These are phyloP conservation scores for Gymnopithys bicolor DNA, from an alignment of 2,797 vertebrate genomes.

Conservation along the genomic window DNA sequence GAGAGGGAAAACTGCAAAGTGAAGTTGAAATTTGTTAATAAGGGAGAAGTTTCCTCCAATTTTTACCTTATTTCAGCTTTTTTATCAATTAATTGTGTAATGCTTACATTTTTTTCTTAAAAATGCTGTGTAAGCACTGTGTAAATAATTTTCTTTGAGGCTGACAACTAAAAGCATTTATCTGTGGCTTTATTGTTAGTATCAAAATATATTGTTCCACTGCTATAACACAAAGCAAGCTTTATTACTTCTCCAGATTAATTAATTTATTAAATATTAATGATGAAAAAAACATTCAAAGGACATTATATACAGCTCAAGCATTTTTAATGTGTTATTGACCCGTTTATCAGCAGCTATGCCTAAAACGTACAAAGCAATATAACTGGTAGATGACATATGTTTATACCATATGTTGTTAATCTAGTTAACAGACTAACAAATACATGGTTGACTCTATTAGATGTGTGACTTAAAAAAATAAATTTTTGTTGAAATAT, in stretches of 20 bases:
- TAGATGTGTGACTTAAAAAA: constrained; percentile 1
- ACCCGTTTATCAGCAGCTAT: constrained; percentile 35
- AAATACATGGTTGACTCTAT: constrained; percentile 43
- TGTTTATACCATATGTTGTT: constrained; percentile 24
- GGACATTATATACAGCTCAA: constrained; percentile 17
- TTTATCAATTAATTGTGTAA: constrained; percentile 12
- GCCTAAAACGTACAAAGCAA: background rate
- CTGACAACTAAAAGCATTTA: constrained; percentile 7
- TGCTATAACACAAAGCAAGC: constrained; percentile 2
- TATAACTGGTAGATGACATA: constrained; percentile 46
- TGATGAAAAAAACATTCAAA: constrained; percentile 54
- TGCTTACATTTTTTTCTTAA: background rate
- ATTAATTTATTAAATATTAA: constrained; percentile 80
- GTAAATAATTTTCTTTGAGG: constrained; percentile 37
- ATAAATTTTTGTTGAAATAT: background rate
- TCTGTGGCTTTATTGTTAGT: constrained; percentile 49
- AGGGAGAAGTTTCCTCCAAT: background rate
- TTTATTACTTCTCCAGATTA: constrained; percentile 59
- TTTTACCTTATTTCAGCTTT: background rate
- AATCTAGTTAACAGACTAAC: constrained; percentile 67
- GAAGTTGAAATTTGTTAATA: background rate
- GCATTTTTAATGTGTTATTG: constrained; percentile 41
- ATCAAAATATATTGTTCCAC: constrained; percentile 33
- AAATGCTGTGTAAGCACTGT: constrained; percentile 26
- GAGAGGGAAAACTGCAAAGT: background rate